Evolutionary conservation across 2,797 vertebrate genomes (phyloP), one percentile per base, ranked within the genome.

Genomic region (Rhynchotus rufescens): DNA sequence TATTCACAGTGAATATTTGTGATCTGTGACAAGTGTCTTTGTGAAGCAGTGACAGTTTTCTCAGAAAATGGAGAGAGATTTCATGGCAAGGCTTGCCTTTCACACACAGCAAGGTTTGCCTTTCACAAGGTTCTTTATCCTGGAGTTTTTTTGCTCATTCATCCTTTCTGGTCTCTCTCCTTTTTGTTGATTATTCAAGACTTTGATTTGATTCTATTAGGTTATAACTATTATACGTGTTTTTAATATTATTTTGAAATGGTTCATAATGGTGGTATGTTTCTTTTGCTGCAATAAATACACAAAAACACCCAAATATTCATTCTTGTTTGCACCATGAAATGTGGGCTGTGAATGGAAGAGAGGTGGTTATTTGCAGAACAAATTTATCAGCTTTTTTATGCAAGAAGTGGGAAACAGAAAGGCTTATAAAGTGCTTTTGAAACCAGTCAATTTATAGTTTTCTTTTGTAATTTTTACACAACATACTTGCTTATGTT

Each of bases 21-120:
- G 64, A 68, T 38, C 26, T 74, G 30, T 40, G 45, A 25, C 56
- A 84, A 6, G 42, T 68, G 9, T 60, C 68, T 86, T 2, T 67
- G 25, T 83, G 77, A 88, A 80, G 72, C 21, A 40, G 12, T 49
- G 40, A 32, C 20, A 47, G 15, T 38, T 81, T 54, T 3, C 45
- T 23, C 11, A 38, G 66, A 78, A 51, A 71, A 30, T 12, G 8
- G 32, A 61, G 64, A n/a, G 23, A 59, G 8, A 66, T 15, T 51
- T 52, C 9, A 15, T 17, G 14, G 61, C 7, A 7, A 40, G 2
- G 0, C 0, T 25, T 19, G n/a, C 7, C 8, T 4, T 2, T 8
- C 12, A 17, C 1, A 36, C 9, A 13, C 14, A 12, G 61, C 7
- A 7, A 40, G 2, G 0, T 0, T 30, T 19, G 28, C 7, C 8